Evolutionary conservation across 2,888 invertebrate genomes (phyloP), one percentile per base, ranked within the genome.

Genomic region (Cylindroiulus punctatus): DNA sequence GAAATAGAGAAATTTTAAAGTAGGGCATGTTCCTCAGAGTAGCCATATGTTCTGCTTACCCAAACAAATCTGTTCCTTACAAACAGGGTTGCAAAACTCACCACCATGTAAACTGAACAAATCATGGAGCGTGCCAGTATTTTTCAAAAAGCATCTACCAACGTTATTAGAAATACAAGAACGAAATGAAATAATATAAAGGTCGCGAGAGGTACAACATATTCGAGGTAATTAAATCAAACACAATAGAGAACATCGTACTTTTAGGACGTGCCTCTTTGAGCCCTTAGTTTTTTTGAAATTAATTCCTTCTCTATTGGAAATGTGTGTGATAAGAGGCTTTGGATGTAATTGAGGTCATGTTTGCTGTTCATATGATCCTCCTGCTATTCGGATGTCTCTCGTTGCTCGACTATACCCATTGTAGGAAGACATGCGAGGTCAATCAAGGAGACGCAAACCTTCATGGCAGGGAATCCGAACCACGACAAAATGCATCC

Each of bases 301-400:
- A 22, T 57, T 57, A 57, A 57, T 57, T 57, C 57, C 57, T 57
- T 22, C 22, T 57, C 1, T 22, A 22, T 22, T 57, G 57, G 57
- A 57, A 57, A 57, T 57, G 57, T 57, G n/a, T 57, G 57, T 1
- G 17, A 57, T 57, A 57, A 57, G 57, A 57, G 57, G 57, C 57
- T 57, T 57, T 57, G 5, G 57, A 57, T 57, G 57, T 57, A 57
- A 57, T 57, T 57, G 22, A 57, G 57, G 57, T 57, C 57, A 57
- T 57, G 57, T 57, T 57, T 57, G 57, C 57, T 17, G 57, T 57
- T 57, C 57, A 57, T 57, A 22, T 22, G 57, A 57, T 57, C 57
- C 22, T 57, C 22, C 57, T 57, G 57, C 57, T 57, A 22, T 57
- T 57, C 22, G 57, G 57, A 57, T 57, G 57, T 57, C 57, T 57